Conservation (phyloP, 2,113 vertebrate species). For the Chlorocebus sabaeus region DNA sequence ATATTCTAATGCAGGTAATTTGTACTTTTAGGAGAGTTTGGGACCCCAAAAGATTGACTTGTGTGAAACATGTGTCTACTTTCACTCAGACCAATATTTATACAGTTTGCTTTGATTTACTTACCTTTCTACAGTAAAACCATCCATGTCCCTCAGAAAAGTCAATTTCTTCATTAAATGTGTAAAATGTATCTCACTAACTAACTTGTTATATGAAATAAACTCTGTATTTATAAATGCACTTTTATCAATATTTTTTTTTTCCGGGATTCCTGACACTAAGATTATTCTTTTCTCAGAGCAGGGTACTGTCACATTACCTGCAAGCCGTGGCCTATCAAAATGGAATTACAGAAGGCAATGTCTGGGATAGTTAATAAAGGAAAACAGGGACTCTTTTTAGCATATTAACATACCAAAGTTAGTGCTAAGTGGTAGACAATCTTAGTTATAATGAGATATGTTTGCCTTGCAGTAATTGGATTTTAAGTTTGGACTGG, state of each 20-base stretch:
- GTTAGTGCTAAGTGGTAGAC: background rate
- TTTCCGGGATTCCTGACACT: background rate
- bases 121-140: background rate
- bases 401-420: background rate
- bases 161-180: background rate
- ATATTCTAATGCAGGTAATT: background rate
- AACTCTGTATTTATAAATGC: background rate
- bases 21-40: background rate
- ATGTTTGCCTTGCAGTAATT: background rate
- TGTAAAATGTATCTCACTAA: background rate
- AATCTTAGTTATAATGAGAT: background rate
- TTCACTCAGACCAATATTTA: background rate
- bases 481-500: background rate
- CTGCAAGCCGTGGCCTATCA: background rate
- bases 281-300: background rate
- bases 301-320: too few relatives aligned
- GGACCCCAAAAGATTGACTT: background rate
- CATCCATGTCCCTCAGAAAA: background rate
- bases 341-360: background rate
- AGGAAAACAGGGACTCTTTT: background rate
- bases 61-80: background rate
- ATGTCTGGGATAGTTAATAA: background rate
- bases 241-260: background rate
- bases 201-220: background rate
- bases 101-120: background rate